These are phyloP conservation scores for Butorides virescens DNA, from an alignment of 2,113 vertebrate genomes.

Conservation along the genomic window DNA sequence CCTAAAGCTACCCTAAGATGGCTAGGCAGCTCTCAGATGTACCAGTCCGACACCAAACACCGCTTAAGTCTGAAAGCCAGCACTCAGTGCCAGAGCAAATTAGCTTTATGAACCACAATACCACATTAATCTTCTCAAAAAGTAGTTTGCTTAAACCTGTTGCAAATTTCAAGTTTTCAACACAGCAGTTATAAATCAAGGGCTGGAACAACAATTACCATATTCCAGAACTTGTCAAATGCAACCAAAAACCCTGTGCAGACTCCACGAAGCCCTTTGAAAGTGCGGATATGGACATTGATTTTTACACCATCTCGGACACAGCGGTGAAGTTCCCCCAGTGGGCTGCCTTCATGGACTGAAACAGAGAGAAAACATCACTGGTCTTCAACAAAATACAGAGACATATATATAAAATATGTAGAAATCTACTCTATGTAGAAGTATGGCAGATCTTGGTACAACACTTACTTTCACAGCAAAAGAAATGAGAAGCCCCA, in stretches of 20 bases:
- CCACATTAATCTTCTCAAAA: background rate
- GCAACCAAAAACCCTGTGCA: constrained; percentile 94
- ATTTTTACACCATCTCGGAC: constrained; percentile 88
- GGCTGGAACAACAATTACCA: constrained; percentile 78
- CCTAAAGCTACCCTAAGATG: background rate
- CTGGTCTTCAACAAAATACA: background rate
- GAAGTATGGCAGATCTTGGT: background rate
- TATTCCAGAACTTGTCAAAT: constrained; percentile 99
- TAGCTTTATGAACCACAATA: background rate
- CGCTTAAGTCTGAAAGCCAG: background rate
- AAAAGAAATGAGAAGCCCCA: background rate
- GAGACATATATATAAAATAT: rapidly evolving
- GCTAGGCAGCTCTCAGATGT: background rate
- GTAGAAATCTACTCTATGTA: background rate
- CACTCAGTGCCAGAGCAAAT: background rate
- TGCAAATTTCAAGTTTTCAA: background rate
- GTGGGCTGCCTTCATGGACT: constrained; percentile 91
- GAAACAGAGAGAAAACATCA: constrained; percentile 19
- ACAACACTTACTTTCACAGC: background rate
- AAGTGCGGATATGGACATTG: constrained; percentile 94
- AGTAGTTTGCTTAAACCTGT: background rate
- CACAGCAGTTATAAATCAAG: background rate
- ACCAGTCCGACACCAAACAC: background rate
- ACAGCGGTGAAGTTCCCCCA: constrained; percentile 91
- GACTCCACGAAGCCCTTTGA: constrained; percentile 94